Percentiles rank a stretch among this genome's conserved stretches.
Evolutionary conservation across 1,140 invertebrate genomes (phyloP).

Genomic region (Drosophila repletoides): DNA sequence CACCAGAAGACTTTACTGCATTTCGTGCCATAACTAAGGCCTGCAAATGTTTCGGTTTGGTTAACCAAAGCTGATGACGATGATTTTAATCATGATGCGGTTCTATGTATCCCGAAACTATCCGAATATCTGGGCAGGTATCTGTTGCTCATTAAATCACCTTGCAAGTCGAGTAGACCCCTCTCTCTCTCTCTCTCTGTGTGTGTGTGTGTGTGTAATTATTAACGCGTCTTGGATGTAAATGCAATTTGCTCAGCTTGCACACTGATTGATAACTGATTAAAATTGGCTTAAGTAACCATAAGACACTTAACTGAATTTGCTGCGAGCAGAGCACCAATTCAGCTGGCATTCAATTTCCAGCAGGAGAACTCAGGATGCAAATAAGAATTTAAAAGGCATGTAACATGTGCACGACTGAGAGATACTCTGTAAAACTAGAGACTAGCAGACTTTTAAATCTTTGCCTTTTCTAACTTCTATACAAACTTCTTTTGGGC

Average conservation of each 20-base stretch:
- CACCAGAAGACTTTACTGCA: too few relatives aligned
- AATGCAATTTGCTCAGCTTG: constrained; percentile 48
- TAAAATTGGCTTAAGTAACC: constrained; percentile 66
- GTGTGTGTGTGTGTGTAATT: constrained; percentile 17
- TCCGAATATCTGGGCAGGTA: constrained; percentile 5
- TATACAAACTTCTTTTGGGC: too few relatives aligned
- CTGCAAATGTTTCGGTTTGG: constrained; percentile 28
- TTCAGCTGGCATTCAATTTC: constrained; percentile 56
- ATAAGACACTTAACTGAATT: constrained; percentile 48
- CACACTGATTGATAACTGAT: constrained; percentile 52
- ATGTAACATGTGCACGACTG: too few relatives aligned
- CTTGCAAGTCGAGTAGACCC: neutral
- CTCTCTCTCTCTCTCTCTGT: too few relatives aligned
- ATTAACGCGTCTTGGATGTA: constrained; percentile 49
- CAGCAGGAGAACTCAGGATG: constrained; percentile 32
- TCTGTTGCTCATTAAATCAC: constrained; percentile 56
- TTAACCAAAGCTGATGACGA: neutral
- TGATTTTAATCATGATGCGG: constrained; percentile 33
- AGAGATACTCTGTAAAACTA: too few relatives aligned
- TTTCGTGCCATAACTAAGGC: too few relatives aligned
- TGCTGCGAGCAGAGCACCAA: constrained; percentile 34
- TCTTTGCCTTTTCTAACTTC: too few relatives aligned
- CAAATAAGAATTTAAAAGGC: constrained; percentile 59
- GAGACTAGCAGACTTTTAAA: constrained; percentile 9
- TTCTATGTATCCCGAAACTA: too few relatives aligned